These are phyloP conservation scores for Atlantisia rogersi DNA, from an alignment of 2,113 vertebrate genomes.

Conservation along the genomic window DNA sequence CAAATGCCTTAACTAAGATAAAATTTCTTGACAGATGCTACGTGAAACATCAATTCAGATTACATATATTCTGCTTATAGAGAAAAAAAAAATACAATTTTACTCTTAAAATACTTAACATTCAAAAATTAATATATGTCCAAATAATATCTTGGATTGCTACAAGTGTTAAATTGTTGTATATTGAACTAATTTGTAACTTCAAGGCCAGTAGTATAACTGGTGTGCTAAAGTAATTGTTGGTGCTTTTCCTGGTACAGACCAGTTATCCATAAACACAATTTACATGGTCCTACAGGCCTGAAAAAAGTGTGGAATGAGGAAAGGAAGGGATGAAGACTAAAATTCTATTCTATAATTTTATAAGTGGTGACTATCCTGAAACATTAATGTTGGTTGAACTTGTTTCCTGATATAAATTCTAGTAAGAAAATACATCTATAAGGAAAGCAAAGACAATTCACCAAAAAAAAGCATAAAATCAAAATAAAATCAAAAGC, in stretches of 20 bases:
- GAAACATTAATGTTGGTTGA: constrained; percentile 5
- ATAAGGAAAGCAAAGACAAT: constrained; percentile 49
- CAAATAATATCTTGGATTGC: constrained; percentile 27
- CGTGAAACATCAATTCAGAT: constrained; percentile 39
- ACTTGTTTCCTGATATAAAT: constrained; percentile 46
- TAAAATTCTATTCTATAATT: constrained; percentile 15
- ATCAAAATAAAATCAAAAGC: neutral
- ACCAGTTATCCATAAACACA: constrained; percentile 3
- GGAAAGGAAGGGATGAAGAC: constrained; percentile 4
- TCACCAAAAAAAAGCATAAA: neutral
- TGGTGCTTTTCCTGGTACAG: neutral
- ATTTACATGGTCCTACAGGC: constrained; percentile 9
- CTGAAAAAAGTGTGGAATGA: constrained; percentile 4
- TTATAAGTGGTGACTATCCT: neutral
- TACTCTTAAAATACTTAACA: constrained; percentile 45
- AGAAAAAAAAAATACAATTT: constrained; percentile 48
- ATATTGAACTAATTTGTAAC: constrained; percentile 1
- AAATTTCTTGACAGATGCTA: constrained; percentile 48
- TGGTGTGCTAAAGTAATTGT: constrained; percentile 14
- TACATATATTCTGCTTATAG: constrained; percentile 44
- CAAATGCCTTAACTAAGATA: constrained; percentile 13
- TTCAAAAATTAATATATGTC: constrained; percentile 44
- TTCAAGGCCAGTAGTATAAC: neutral
- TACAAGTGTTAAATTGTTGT: constrained; percentile 40
- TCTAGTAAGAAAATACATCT: constrained; percentile 52